These are phyloP conservation scores for Mesocentrotus franciscanus DNA, from an alignment of 53 echinoderm and acorn worm species.

Conservation along the genomic window DNA sequence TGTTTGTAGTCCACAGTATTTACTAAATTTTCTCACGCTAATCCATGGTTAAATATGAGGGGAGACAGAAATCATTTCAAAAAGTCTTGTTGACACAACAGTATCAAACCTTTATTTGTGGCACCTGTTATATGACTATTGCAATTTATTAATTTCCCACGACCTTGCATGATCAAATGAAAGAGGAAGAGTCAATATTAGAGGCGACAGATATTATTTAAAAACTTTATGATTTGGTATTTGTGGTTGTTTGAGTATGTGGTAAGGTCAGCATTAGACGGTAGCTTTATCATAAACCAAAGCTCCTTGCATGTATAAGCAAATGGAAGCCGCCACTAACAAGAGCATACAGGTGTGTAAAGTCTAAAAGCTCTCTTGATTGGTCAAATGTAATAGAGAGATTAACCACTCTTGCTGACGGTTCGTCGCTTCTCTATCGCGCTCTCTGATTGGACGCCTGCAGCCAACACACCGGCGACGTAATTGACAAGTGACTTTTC, in stretches of 20 bases:
- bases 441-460: conserved; percentile 56
- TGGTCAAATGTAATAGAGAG: conserved; percentile 63
- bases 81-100: not conserved
- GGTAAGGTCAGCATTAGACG: not conserved
- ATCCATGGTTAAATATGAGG: not conserved
- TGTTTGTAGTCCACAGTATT: not conserved
- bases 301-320: not conserved
- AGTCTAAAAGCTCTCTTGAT: conserved; percentile 38
- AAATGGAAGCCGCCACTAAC: conserved; percentile 22
- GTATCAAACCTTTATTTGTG: not conserved
- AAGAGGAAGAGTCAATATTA: not conserved
- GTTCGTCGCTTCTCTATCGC: conserved; percentile 29
- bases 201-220: not conserved
- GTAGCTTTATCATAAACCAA: not conserved
- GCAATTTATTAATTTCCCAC: conserved; percentile 11
- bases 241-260: conserved; percentile 28
- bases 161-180: not conserved
- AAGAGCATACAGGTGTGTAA: conserved; percentile 44
- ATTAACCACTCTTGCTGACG: conserved; percentile 39
- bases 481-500: conserved; percentile 69
- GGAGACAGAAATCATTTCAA: not conserved
- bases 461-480: conserved; percentile 53
- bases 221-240: not conserved
- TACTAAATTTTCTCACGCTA: not conserved
- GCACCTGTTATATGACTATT: not conserved